Evolutionary conservation across 2,888 invertebrate species (phyloP).

Genomic region (Pinctada fucata): DNA sequence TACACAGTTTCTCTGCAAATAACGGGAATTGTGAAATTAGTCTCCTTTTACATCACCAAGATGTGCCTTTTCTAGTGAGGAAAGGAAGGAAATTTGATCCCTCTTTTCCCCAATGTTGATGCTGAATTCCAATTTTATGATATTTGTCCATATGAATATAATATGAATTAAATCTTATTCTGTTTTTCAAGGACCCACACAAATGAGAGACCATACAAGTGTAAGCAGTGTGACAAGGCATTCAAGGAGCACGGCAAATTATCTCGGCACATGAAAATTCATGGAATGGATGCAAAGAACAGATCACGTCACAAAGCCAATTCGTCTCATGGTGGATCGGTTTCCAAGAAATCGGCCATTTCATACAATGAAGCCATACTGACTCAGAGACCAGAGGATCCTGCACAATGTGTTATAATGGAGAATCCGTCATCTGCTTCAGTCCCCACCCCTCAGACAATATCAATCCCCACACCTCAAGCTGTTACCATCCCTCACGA

Average conservation of each 20-base stretch:
- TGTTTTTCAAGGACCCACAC: slow-evolving; percentile 39
- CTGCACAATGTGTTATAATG: no score
- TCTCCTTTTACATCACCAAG: no score
- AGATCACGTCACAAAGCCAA: neutral
- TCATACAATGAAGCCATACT: neutral
- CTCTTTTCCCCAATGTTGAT: no score
- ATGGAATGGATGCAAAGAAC: slow-evolving; percentile 16
- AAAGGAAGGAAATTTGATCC: no score
- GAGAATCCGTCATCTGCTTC: no score
- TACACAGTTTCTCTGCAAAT: no score
- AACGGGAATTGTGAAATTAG: no score
- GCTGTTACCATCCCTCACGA: neutral
- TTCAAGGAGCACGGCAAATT: slow-evolving; percentile 66
- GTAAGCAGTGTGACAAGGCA: slow-evolving; percentile 53
- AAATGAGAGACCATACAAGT: slow-evolving; percentile 58
- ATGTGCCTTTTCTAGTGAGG: no score
- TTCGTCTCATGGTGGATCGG: neutral
- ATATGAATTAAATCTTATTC: neutral
- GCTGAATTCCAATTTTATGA: no score
- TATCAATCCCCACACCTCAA: neutral
- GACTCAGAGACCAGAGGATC: no score
- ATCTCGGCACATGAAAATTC: slow-evolving; percentile 62
- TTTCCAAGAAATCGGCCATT: neutral
- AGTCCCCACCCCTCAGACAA: neutral
- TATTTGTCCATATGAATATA: no score